Base-by-base conservation (phyloP, 2,888 invertebrate species). In the Dynastes grantii region DNA sequence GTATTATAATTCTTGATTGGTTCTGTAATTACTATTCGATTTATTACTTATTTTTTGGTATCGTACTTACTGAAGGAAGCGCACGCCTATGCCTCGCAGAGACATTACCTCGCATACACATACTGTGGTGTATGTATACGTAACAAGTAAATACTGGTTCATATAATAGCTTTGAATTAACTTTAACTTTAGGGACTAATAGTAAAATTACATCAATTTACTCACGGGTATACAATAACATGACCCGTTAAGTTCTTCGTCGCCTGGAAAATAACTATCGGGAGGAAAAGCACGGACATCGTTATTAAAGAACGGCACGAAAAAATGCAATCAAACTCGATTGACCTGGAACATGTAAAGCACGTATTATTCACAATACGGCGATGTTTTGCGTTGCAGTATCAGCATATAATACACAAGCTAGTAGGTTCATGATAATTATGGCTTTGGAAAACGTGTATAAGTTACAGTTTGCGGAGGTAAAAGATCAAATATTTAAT, bases 381-480 rank as follows among this genome's bases (percentile, higher is more conserved):
- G 8, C 5, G n/a, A 22, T 6, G 55, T 6, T 22, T 8, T 22
- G 9, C 6, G 16, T 16, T 22, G 22, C 55, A 58, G 4, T 53
- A n/a, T 2, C 53, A 53, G 5, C 22, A 16, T 58, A 22, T 58
- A 58, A 4, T 37, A 5, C 32, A 5, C 9, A 9, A 27, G 27
- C 22, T 22, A 58, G 22, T 58, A 58, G 55, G 22, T 22, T 58
- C 8, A 58, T 58, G n/a, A 58, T 58, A 58, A 58, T 58, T 58
- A 58, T 8, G 22, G 22, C 22, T 22, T 16, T 22, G 22, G 27
- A 58, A 22, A 16, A 58, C 22, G 16, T 6, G 16, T 22, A 58
- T 58, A 22, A 22, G 22, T 58, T 58, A 58, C 22, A 6, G 55
- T 58, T 45, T 11, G 45, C 45, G 45, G 5, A 45, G 45, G 45